phyloP scores from a whole-genome alignment of 2,888 invertebrate genomes.

The Actias luna region DNA sequence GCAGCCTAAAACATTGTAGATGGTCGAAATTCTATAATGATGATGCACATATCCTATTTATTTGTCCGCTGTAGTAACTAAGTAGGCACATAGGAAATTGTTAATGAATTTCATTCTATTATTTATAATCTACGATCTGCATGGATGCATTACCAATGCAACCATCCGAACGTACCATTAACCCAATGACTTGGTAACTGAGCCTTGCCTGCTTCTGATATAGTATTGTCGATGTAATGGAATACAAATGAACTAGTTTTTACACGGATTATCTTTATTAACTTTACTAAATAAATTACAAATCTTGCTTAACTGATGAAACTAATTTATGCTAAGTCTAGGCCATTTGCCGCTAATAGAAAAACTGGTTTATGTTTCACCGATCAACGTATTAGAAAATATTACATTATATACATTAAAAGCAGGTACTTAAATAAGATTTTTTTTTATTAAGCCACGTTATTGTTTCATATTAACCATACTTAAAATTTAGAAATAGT shows the following conservation, averaged over 20 bases:
- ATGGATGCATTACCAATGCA: constrained; percentile 50
- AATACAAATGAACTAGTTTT: constrained; percentile 29
- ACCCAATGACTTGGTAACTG: constrained; percentile 75
- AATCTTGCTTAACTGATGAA: not conserved
- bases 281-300: not conserved
- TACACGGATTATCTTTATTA: constrained; percentile 12
- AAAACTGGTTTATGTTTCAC: not conserved
- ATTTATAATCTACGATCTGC: constrained; percentile 32
- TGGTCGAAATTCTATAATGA: too few relatives aligned
- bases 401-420: too few relatives aligned
- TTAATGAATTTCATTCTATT: not conserved
- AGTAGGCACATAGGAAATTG: not conserved
- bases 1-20: too few relatives aligned
- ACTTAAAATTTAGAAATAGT: not conserved
- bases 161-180: constrained; percentile 65
- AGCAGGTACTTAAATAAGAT: too few relatives aligned
- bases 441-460: too few relatives aligned
- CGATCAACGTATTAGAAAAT: not conserved
- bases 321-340: not conserved
- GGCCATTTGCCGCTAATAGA: not conserved
- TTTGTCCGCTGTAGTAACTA: not conserved
- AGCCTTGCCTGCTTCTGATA: constrained; percentile 53
- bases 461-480: too few relatives aligned
- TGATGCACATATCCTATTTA: too few relatives aligned
- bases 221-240: constrained; percentile 43